Base-by-base conservation (phyloP, 1,140 invertebrate species). In the Pseudomyrmex flavicornis region DNA sequence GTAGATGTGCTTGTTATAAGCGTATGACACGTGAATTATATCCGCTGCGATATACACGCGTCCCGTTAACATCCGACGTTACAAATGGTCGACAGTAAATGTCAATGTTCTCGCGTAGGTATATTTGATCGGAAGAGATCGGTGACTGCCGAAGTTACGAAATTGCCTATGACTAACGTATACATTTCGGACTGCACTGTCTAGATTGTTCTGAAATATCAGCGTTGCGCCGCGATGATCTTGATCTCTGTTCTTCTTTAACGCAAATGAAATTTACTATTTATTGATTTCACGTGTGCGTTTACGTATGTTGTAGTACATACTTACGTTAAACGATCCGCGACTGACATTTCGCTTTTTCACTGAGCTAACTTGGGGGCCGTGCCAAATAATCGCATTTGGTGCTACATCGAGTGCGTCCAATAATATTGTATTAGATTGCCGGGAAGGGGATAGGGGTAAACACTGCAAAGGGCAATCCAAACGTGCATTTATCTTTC, bases 371-470 rank as follows among this genome's bases (percentile, higher is more conserved):
- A 17, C n/a, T 20, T 10, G 10, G 59, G 12, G 9, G 50, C 10
- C 74, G 26, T 5, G n/a, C 75, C 15, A 58, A 65, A 54, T 54
- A 20, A 79, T 79, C 65, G 52, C 44, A 58, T 79, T 48, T 26
- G 22, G 20, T 9, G 54, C 44, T 46, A 58, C 76, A 69, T 58
- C 54, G 54, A 70, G 44, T 58, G 54, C 20, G 48, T 58, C 65
- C 76, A 70, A 79, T 69, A 79, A 79, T 56, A 79, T 79, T 20
- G 52, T 52, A 58, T 79, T 79, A 79, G 56, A 79, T 79, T 58
- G 44, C 52, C 9, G 8, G 35, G 5, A 35, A 35, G 1, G 5
- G 0, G 35, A 2, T 0, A 35, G 35, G 26, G 26, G 20, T 48
- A 26, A 70, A 79, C 70, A 70, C 52, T 50, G 54, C 20, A 79